Evolutionary conservation across 2,797 vertebrate genomes (phyloP), one percentile per base, ranked within the genome.

Genomic region (Zonotrichia albicollis): DNA sequence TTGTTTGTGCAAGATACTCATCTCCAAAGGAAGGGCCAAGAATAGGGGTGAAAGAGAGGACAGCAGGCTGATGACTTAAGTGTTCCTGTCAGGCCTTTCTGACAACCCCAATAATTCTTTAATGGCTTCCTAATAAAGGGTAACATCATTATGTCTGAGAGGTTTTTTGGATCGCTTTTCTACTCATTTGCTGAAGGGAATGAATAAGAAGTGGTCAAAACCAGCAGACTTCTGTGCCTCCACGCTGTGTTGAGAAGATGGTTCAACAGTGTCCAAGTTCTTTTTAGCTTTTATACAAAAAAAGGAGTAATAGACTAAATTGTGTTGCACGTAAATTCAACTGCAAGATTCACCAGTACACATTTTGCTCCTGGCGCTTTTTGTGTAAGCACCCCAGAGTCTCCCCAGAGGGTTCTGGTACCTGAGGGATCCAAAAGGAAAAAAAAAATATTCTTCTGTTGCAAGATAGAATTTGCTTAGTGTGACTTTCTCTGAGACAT

Each of bases 21-120:
- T 97, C 95, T 96, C 89, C 72, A 89, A 93, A 96, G 96, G 94
- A 96, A 95, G 84, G 94, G 84, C 89, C 84, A 76, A 91, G 93
- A 86, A 65, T 94, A 93, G 93, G 86, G 90, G 96, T 97, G 92
- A 96, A 78, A 89, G 82, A 97, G 96, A 97, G 96, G 95, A 95
- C 95, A 96, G 84, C 13, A 57, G 85, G 84, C 93, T 93, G 88
- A 96, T 92, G 84, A 90, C 87, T 91, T 85, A 80, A 79, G 67
- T 65, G 82, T 95, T 96, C 95, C 88, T 94, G 17, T 83, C 65
- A 84, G 76, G 86, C 76, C 66, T 89, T 90, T 93, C 86, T 87
- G 94, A 89, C 77, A 90, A 91, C 74, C 83, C 91, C 71, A 84
- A 85, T 93, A 86, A 94, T 91, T 93, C 80, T 73, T 89, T 91